Evolutionary conservation across 2,797 vertebrate genomes (phyloP).

Genomic region (Crypturellus tataupa): DNA sequence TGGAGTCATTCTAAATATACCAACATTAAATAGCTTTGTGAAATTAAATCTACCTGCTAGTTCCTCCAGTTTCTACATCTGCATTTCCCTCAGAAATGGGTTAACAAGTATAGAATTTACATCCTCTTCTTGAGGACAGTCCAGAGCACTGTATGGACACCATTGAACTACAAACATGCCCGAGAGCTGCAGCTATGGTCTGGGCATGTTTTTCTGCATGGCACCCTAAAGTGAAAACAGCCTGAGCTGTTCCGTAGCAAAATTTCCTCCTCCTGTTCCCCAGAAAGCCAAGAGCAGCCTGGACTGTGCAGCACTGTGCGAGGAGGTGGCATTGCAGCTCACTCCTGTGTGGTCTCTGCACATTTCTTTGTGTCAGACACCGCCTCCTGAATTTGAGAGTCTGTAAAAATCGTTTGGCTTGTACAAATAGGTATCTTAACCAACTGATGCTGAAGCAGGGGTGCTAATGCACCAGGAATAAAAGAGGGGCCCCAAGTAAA

Average conservation of each 20-base stretch:
- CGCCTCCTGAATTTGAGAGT: neutral
- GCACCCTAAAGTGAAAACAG: neutral
- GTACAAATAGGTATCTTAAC: neutral
- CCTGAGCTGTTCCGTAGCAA: neutral
- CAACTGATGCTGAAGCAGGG: neutral
- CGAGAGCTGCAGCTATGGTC: neutral
- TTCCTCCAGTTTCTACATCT: neutral
- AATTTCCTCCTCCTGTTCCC: neutral
- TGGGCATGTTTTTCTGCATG: neutral
- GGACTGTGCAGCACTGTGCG: neutral
- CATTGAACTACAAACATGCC: neutral
- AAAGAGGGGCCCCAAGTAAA: neutral
- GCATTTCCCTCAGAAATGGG: neutral
- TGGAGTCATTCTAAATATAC: neutral
- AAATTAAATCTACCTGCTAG: neutral
- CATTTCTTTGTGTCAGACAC: neutral
- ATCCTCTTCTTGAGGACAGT: neutral
- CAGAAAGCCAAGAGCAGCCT: neutral
- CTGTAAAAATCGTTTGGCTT: neutral
- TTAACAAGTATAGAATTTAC: neutral
- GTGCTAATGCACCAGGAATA: neutral
- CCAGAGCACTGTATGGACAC: neutral
- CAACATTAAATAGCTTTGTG: neutral
- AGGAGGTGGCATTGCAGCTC: neutral
- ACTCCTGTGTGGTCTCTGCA: neutral